Evolutionary conservation across 2,113 vertebrate species (phyloP).

Genomic region (Pheucticus melanocephalus): DNA sequence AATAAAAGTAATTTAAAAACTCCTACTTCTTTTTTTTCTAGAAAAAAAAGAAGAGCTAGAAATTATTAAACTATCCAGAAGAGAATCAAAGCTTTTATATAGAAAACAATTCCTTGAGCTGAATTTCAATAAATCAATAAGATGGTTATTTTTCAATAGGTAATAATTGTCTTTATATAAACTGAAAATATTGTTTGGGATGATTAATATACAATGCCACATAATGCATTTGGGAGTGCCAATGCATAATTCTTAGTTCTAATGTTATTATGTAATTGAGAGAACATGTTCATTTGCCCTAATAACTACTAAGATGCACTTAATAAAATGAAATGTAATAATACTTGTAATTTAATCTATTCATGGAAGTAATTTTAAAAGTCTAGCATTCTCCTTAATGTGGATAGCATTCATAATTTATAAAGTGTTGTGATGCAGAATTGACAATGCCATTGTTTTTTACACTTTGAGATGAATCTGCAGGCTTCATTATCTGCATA

Average conservation of each 20-base stretch:
- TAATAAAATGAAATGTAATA: constrained; percentile 98
- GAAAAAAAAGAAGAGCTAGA: background rate
- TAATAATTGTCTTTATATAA: constrained; percentile 83
- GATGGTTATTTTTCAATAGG: constrained; percentile 77
- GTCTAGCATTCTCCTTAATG: constrained; percentile 90
- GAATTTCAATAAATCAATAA: constrained; percentile 75
- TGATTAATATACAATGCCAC: constrained; percentile 83
- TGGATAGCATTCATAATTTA: constrained; percentile 97
- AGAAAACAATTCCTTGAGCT: constrained; percentile 49
- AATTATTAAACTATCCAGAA: constrained; percentile 26
- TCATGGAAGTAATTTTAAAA: constrained; percentile 97
- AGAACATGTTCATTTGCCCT: constrained; percentile 88
- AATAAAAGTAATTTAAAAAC: constrained; percentile 42
- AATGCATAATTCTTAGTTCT: constrained; percentile 83
- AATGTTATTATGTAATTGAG: constrained; percentile 83
- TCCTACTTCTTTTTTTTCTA: background rate
- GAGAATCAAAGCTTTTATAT: constrained; percentile 45
- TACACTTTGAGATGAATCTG: constrained; percentile 88
- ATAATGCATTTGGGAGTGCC: constrained; percentile 83
- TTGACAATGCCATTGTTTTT: constrained; percentile 96
- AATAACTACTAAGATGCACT: constrained; percentile 95
- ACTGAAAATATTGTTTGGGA: constrained; percentile 84
- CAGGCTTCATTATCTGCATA: constrained; percentile 91
- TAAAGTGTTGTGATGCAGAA: constrained; percentile 94
- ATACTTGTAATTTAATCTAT: constrained; percentile 99